Evolutionary conservation across 2,888 invertebrate genomes (phyloP).

Genomic region (Antheraea assamensis): DNA sequence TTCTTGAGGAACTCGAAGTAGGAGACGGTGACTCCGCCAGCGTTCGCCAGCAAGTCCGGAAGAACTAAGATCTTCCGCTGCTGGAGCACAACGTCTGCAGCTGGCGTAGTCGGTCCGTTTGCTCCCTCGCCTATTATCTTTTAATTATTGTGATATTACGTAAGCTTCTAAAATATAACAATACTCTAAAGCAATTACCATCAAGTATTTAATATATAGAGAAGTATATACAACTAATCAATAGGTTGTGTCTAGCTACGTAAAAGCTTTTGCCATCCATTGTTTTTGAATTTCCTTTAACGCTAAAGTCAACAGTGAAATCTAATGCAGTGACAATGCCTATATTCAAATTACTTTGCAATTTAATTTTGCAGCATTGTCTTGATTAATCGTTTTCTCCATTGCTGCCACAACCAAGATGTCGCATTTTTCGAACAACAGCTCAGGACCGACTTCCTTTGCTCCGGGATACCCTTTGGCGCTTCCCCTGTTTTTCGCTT

Average conservation of each 20-base stretch:
- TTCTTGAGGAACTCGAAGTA: constrained; percentile 97
- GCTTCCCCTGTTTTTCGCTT: constrained; percentile 77
- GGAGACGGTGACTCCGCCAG: constrained; percentile 95
- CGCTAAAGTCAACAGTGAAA: not conserved
- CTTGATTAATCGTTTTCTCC: constrained; percentile 87
- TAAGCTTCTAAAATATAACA: not conserved
- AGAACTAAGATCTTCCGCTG: constrained; percentile 89
- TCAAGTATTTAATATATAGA: not conserved
- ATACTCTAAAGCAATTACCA: not conserved
- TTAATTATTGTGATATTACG: not conserved
- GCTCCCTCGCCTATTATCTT: constrained; percentile 94
- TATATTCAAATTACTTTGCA: constrained; percentile 82
- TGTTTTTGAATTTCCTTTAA: too few relatives aligned
- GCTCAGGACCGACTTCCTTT: constrained; percentile 79
- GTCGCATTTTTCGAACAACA: constrained; percentile 89
- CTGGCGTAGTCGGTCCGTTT: constrained; percentile 95
- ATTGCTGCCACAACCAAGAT: constrained; percentile 91
- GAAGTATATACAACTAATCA: too few relatives aligned
- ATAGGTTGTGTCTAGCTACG: too few relatives aligned
- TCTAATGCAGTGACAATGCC: not conserved
- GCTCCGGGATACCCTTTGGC: constrained; percentile 86
- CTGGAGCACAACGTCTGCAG: constrained; percentile 89
- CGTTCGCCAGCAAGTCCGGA: constrained; percentile 89
- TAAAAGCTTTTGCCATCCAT: too few relatives aligned
- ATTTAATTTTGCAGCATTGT: constrained; percentile 86